Conservation (phyloP, 2,888 invertebrate species). For the Trypoxylon attenuatum region DNA sequence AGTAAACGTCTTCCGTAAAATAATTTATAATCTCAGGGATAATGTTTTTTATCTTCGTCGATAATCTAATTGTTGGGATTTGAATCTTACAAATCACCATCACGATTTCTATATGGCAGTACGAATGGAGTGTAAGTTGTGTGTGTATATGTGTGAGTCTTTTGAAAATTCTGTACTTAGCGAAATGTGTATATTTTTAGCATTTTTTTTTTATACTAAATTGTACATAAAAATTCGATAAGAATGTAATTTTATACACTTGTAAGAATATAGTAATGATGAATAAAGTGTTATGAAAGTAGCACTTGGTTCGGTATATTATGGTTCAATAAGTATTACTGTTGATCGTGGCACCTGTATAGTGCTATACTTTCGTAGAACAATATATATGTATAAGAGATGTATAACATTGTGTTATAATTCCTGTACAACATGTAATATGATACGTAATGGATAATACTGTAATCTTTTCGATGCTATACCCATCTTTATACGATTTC, state of each 20-base stretch:
- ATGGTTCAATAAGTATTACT: too few relatives aligned
- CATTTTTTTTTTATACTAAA: constrained; percentile 9
- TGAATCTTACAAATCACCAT: neutral
- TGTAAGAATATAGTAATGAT: neutral
- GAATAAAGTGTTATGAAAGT: neutral
- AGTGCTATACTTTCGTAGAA: too few relatives aligned
- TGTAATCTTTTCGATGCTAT: too few relatives aligned
- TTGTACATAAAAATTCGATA: neutral
- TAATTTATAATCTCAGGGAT: constrained; percentile 20
- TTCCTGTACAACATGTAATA: too few relatives aligned
- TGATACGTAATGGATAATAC: too few relatives aligned
- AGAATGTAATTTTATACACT: too few relatives aligned
- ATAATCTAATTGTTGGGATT: constrained; percentile 1
- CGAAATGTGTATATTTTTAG: neutral
- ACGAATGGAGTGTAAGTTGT: neutral
- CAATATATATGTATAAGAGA: too few relatives aligned
- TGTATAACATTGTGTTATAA: too few relatives aligned
- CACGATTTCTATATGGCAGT: constrained; percentile 2
- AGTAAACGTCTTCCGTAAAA: neutral
- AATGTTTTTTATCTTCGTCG: constrained; percentile 1
- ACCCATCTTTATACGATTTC: too few relatives aligned
- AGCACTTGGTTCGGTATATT: neutral
- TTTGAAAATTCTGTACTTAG: constrained; percentile 5
- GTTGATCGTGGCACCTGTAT: too few relatives aligned
- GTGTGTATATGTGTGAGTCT: neutral